Conservation (phyloP, 2,888 invertebrate genomes). For the Drosophila stalkeri region DNA sequence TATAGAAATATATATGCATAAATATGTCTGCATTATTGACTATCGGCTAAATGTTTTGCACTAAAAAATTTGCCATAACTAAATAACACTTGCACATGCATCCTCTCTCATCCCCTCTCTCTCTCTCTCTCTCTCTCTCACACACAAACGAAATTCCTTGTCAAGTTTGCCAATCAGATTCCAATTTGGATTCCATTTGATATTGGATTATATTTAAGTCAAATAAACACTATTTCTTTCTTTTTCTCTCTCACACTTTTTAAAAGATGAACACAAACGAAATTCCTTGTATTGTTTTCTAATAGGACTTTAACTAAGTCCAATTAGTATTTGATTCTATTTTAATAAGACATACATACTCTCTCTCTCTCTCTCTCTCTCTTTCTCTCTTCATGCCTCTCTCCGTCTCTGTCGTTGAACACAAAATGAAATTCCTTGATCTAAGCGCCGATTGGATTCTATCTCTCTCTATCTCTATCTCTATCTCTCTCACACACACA, state of each 20-base stretch:
- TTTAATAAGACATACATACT: not conserved
- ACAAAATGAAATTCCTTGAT: not conserved
- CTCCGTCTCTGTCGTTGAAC: not conserved
- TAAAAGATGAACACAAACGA: not conserved
- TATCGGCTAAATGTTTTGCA: conserved; percentile 46
- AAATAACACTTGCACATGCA: conserved; percentile 13
- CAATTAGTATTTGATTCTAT: not conserved
- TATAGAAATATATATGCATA: conserved; percentile 30
- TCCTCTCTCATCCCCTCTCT: not conserved
- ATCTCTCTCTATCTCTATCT: not conserved
- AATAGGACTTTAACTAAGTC: not conserved
- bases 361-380: not conserved
- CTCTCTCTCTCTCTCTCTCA: not conserved
- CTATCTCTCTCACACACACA: not conserved
- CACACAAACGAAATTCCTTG: conserved; percentile 50
- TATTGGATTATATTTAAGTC: not conserved
- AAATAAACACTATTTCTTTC: not conserved
- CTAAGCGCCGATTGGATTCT: not conserved
- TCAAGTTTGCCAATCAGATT: conserved; percentile 21
- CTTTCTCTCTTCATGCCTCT: too few relatives aligned
- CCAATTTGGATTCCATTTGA: not conserved
- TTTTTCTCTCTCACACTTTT: not conserved
- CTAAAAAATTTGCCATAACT: conserved; percentile 51
- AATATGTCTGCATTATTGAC: not conserved
- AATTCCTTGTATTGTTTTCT: not conserved